These are phyloP conservation scores for Eupithecia inturbata DNA, from an alignment of 2,888 invertebrate species.

Conservation along the genomic window DNA sequence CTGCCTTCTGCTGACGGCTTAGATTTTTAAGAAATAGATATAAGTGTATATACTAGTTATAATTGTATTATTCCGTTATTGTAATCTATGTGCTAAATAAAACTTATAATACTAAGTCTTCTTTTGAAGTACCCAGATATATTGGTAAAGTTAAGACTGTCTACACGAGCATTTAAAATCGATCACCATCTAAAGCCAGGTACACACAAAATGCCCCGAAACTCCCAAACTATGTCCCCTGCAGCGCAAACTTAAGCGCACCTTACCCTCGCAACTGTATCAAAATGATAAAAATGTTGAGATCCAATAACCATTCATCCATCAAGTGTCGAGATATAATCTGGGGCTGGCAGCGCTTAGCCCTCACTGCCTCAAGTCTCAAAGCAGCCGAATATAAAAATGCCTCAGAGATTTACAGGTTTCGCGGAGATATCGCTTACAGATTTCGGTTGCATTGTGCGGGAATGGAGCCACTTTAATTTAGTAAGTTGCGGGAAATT, in stretches of 20 bases:
- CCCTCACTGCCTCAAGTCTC: conserved; percentile 63
- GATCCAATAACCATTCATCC: conserved; percentile 92
- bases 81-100: too few species aligned
- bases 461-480: conserved; percentile 46
- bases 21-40: too few species aligned
- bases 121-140: background rate
- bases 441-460: conserved; percentile 76
- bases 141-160: background rate
- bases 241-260: conserved; percentile 59
- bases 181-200: conserved; percentile 36
- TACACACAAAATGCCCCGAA: conserved; percentile 37
- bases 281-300: conserved; percentile 86
- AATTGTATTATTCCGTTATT: too few species aligned
- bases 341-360: conserved; percentile 83
- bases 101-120: too few species aligned
- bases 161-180: conserved; percentile 33
- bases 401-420: conserved; percentile 83
- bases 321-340: conserved; percentile 90
- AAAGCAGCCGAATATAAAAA: conserved; percentile 81
- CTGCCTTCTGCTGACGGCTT: too few species aligned
- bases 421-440: conserved; percentile 71
- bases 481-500: conserved; percentile 23
- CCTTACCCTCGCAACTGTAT: conserved; percentile 78
- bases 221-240: conserved; percentile 60
- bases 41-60: too few species aligned